A percentile compares a stretch with the other conserved stretches of the same genome.
Conservation (phyloP, 2,797 vertebrate genomes). For the Alfaro cultratus region DNA sequence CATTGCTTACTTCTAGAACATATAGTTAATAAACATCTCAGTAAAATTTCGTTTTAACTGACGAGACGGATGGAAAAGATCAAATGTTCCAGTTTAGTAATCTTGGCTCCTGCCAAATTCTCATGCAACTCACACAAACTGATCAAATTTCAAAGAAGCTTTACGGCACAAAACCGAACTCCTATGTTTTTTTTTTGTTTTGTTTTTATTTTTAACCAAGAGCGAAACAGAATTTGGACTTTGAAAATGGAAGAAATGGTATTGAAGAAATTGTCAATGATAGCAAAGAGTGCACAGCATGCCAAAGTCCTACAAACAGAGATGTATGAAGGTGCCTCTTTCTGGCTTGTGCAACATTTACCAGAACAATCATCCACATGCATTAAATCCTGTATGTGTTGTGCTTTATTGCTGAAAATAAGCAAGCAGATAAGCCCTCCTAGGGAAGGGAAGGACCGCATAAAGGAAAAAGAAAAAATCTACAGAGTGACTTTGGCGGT, state of each 20-base stretch:
- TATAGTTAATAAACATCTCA: not conserved
- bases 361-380: conserved; percentile 32
- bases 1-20: conserved; percentile 21
- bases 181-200: no score
- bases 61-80: conserved; percentile 17
- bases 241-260: conserved; percentile 43
- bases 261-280: conserved; percentile 39
- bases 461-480: not conserved
- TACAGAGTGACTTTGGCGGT: conserved; percentile 24
- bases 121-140: conserved; percentile 25
- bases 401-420: conserved; percentile 25
- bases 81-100: conserved; percentile 20
- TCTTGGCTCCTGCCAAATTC: conserved; percentile 22
- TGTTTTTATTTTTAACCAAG: conserved; percentile 10
- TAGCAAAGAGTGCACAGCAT: conserved; percentile 15
- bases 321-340: conserved; percentile 36
- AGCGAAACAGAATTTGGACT: conserved; percentile 38
- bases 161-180: conserved; percentile 18
- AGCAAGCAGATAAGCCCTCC: conserved; percentile 50
- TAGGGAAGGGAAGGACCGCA: conserved; percentile 42
- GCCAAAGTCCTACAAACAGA: conserved; percentile 32
- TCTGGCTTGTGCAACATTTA: conserved; percentile 29
- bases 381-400: conserved; percentile 31
- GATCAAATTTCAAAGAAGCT: conserved; percentile 38
- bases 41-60: conserved; percentile 2